Evolutionary conservation across 2,888 invertebrate species (phyloP).

Genomic region (Drosophila anomelani): DNA sequence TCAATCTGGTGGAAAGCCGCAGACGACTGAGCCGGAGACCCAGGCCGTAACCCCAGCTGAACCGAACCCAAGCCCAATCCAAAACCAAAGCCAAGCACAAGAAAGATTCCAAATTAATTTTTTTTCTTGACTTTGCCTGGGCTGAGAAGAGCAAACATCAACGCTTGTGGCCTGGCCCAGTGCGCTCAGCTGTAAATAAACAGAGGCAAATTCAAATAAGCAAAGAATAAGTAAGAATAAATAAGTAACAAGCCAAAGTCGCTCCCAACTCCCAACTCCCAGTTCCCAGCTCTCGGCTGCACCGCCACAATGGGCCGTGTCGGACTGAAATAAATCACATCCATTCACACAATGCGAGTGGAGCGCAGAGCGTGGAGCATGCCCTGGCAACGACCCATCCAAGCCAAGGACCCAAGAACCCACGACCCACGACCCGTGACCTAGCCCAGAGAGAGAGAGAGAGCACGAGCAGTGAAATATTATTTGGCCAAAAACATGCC

Average conservation of each 20-base stretch:
- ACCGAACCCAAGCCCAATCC: constrained; percentile 10
- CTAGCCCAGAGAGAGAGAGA: constrained; percentile 13
- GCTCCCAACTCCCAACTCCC: constrained; percentile 8
- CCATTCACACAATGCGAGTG: constrained; percentile 64
- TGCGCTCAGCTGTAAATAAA: constrained; percentile 78
- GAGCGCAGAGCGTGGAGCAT: constrained; percentile 50
- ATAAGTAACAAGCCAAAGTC: constrained; percentile 72
- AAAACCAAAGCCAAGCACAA: constrained; percentile 29
- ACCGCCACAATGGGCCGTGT: constrained; percentile 65
- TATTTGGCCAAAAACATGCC: constrained; percentile 17
- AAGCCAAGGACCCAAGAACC: constrained; percentile 13
- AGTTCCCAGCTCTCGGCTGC: constrained; percentile 55
- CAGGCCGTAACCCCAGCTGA: constrained; percentile 8
- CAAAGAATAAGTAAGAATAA: constrained; percentile 77
- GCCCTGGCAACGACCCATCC: constrained; percentile 49
- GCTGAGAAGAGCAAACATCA: constrained; percentile 38
- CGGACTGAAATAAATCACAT: constrained; percentile 67
- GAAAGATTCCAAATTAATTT: constrained; percentile 40
- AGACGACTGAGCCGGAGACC: background rate
- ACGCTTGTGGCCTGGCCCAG: constrained; percentile 49
- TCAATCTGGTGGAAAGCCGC: constrained; percentile 47
- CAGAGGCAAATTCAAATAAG: constrained; percentile 78
- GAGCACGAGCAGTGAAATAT: constrained; percentile 11
- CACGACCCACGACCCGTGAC: constrained; percentile 7
- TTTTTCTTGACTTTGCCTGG: constrained; percentile 15